phyloP scores from a whole-genome alignment of 2,113 vertebrate genomes.

The Nibea albiflora region DNA sequence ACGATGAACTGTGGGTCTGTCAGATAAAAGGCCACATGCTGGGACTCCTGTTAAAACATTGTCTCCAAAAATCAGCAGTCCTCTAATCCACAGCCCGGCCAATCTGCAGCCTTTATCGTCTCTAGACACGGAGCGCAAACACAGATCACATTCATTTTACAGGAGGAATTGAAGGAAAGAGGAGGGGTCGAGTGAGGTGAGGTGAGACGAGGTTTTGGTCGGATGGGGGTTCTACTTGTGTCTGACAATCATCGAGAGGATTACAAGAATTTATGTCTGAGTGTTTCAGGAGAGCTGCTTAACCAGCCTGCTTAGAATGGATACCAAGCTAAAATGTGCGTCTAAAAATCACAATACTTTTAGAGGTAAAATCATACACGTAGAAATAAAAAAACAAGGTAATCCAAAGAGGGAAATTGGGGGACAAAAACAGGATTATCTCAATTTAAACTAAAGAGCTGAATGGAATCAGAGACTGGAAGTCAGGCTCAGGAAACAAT shows the following conservation, averaged over 20 bases:
- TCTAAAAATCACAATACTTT: background rate
- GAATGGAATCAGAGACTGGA: conserved; percentile 15
- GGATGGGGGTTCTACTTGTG: conserved; percentile 27
- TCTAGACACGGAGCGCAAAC: conserved; percentile 66
- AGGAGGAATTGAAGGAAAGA: conserved; percentile 34
- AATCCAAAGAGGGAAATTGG: background rate
- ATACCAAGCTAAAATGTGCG: background rate
- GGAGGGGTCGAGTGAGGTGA: conserved; percentile 12
- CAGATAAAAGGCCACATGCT: conserved; percentile 84
- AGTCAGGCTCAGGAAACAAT: conserved; percentile 19
- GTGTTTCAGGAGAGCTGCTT: conserved; percentile 13
- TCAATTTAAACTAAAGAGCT: conserved; percentile 50
- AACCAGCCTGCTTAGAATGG: conserved; percentile 15
- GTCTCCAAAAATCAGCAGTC: conserved; percentile 65
- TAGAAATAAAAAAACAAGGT: background rate
- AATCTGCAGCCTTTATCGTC: conserved; percentile 74
- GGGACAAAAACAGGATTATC: conserved; percentile 40
- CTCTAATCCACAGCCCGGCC: conserved; percentile 74
- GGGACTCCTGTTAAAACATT: conserved; percentile 78
- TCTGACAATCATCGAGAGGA: conserved; percentile 44
- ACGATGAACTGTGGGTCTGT: conserved; percentile 79
- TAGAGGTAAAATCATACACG: background rate
- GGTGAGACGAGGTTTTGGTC: conserved; percentile 14
- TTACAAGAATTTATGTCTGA: conserved; percentile 50
- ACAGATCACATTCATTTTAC: conserved; percentile 44